A percentile compares a stretch with the other conserved stretches of the same genome.
Evolutionary conservation across 2,888 invertebrate genomes (phyloP).

Genomic region (Temnothorax unifasciatus): DNA sequence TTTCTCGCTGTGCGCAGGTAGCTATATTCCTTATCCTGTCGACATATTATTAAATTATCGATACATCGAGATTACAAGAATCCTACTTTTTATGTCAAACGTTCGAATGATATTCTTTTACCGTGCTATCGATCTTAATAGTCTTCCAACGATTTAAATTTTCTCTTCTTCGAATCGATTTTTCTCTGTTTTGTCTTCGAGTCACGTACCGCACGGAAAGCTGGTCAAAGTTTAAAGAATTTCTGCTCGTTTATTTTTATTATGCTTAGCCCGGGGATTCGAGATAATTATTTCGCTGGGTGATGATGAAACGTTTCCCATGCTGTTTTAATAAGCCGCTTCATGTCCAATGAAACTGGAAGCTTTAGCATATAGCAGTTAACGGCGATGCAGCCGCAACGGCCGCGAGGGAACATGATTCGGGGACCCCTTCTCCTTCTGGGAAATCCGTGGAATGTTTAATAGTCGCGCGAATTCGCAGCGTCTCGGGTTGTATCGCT

Average conservation of each 20-base stretch:
- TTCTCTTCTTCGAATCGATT: background rate
- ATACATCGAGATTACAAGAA: background rate
- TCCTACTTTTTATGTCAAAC: background rate
- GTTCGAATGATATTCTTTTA: background rate
- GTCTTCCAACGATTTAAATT: background rate
- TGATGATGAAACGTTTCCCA: background rate
- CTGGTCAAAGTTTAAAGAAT: conserved; percentile 10
- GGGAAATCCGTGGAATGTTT: conserved; percentile 56
- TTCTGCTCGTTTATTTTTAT: conserved; percentile 2
- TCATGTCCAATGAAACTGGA: conserved; percentile 35
- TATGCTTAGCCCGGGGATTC: background rate
- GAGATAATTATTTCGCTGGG: conserved; percentile 20
- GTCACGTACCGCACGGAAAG: background rate
- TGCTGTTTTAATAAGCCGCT: conserved; percentile 27
- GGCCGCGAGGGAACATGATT: conserved; percentile 48
- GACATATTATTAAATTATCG: conserved; percentile 32
- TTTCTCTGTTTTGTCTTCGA: background rate
- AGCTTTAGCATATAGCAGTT: conserved; percentile 28
- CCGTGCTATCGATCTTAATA: background rate
- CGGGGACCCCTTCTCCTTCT: conserved; percentile 11
- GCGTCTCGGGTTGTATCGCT: conserved; percentile 60
- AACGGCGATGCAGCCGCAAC: conserved; percentile 16
- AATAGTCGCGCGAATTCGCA: conserved; percentile 53
- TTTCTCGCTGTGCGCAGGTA: conserved; percentile 34
- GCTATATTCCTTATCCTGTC: conserved; percentile 4